Percentiles rank a stretch among this genome's conserved stretches.
These are phyloP conservation scores for Nymphicus hollandicus DNA, from an alignment of 2,113 vertebrate species.

Conservation along the genomic window DNA sequence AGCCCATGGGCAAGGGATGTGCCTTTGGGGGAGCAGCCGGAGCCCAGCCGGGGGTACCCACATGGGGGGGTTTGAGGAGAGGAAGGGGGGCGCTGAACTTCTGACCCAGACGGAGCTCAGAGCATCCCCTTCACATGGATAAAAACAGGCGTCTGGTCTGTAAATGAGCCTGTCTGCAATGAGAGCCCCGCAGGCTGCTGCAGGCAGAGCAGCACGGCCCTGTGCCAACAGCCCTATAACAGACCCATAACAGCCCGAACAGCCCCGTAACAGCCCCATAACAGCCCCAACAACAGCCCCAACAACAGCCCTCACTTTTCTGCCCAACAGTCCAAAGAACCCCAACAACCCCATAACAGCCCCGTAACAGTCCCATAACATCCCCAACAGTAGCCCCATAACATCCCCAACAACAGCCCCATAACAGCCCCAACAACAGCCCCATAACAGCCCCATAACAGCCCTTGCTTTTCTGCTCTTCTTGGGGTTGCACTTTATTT, in stretches of 20 bases:
- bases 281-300: too few species aligned
- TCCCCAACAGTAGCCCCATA: too few species aligned
- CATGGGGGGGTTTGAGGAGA: neutral
- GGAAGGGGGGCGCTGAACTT: slow-evolving; percentile 60
- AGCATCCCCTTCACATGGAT: slow-evolving; percentile 77
- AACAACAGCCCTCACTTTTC: too few species aligned
- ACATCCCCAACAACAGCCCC: neutral
- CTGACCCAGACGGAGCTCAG: slow-evolving; percentile 71
- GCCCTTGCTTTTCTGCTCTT: neutral
- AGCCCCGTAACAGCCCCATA: too few species aligned
- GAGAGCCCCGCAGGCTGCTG: slow-evolving; percentile 78
- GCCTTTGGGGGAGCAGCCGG: neutral
- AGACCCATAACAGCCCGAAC: too few species aligned
- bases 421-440: neutral
- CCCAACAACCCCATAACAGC: too few species aligned
- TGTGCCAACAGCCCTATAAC: neutral
- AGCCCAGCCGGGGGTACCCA: fast-evolving
- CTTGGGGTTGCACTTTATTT: neutral
- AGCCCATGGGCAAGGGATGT: neutral
- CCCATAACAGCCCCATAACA: neutral
- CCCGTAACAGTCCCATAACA: too few species aligned
- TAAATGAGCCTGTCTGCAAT: slow-evolving; percentile 80
- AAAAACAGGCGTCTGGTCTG: slow-evolving; percentile 78
- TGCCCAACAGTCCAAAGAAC: neutral
- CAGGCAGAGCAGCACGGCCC: neutral